Evolutionary conservation across 2,888 invertebrate species (phyloP).

Genomic region (Lissonota sp.): DNA sequence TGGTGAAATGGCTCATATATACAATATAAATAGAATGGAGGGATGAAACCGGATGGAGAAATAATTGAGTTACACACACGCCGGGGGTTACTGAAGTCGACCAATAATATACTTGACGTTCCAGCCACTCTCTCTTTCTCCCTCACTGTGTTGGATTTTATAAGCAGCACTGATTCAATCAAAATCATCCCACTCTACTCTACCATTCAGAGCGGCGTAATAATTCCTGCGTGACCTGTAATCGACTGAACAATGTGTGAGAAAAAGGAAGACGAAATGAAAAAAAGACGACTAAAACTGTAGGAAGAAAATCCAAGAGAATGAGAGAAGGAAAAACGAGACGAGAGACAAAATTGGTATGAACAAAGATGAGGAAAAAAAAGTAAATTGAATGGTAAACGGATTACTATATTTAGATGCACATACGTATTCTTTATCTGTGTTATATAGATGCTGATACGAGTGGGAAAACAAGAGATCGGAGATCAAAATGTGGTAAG

Average conservation of each 20-base stretch:
- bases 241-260: slow-evolving; percentile 24
- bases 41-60: slow-evolving; percentile 21
- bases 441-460: too few relatives aligned
- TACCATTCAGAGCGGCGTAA: background rate
- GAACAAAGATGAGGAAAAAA: background rate
- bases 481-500: slow-evolving; percentile 60
- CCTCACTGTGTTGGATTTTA: background rate
- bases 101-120: background rate
- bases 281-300: slow-evolving; percentile 5
- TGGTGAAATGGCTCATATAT: too few relatives aligned
- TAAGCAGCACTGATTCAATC: slow-evolving; percentile 10
- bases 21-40: background rate
- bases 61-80: slow-evolving; percentile 32
- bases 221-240: background rate
- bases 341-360: slow-evolving; percentile 7
- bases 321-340: slow-evolving; percentile 2
- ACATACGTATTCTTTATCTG: too few relatives aligned
- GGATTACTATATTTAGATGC: too few relatives aligned
- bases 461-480: slow-evolving; percentile 17
- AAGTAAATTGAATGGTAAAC: background rate
- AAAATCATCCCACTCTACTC: background rate
- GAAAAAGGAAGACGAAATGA: slow-evolving; percentile 26
- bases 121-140: background rate
- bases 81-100: background rate
- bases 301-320: background rate